Conservation (phyloP, 2,113 vertebrate species). For the Centropus bengalensis region DNA sequence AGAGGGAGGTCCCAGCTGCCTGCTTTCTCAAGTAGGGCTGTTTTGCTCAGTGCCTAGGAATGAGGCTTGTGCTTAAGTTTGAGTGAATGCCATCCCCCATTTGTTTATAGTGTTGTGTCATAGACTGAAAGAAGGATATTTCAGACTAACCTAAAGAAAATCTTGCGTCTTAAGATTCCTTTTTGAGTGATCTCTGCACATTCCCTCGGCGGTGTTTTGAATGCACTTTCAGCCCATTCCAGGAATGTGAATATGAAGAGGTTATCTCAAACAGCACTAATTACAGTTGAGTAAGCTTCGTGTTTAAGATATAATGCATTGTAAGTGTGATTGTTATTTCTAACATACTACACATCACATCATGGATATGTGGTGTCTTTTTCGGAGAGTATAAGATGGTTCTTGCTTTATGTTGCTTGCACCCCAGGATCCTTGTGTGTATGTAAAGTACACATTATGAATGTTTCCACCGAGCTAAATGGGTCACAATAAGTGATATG, state of each 20-base stretch:
- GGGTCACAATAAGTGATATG: not conserved
- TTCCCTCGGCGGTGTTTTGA: constrained; percentile 69
- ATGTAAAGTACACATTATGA: not conserved
- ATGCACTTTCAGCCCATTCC: constrained; percentile 69
- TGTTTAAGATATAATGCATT: constrained; percentile 53
- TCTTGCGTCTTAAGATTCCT: constrained; percentile 72
- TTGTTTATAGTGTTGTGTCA: constrained; percentile 57
- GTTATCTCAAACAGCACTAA: constrained; percentile 70
- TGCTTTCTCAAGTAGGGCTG: not conserved
- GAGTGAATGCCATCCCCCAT: constrained; percentile 56
- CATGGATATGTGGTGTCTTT: constrained; percentile 9
- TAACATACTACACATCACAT: not conserved
- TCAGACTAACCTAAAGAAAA: constrained; percentile 71
- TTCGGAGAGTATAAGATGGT: not conserved
- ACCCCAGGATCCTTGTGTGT: not conserved
- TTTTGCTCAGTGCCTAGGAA: constrained; percentile 32
- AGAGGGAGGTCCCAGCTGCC: constrained; percentile 24
- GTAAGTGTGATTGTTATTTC: constrained; percentile 54
- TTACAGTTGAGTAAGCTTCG: constrained; percentile 70
- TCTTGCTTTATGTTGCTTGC: constrained; percentile 19
- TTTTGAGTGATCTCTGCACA: constrained; percentile 72
- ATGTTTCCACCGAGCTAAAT: not conserved
- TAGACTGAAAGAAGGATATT: constrained; percentile 57
- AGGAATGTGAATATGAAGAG: constrained; percentile 72
- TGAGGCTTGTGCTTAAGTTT: constrained; percentile 50